Percentiles rank a stretch among this genome's conserved stretches.
These are phyloP conservation scores for Chelmon rostratus DNA, from an alignment of 2,797 vertebrate species.

Conservation along the genomic window DNA sequence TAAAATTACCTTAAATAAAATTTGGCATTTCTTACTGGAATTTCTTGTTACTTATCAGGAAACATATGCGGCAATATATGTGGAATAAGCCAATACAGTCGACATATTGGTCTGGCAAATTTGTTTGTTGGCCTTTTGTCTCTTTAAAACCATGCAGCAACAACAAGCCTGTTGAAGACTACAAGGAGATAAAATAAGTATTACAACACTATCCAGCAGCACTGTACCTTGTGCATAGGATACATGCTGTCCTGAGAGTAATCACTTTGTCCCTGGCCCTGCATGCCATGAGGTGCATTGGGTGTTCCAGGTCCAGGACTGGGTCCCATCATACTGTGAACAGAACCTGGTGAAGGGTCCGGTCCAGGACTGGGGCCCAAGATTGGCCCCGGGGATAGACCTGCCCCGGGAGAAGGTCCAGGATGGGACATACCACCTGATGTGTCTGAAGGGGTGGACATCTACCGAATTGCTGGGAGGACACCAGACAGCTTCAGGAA, in stretches of 20 bases:
- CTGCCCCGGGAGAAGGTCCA: slow-evolving; percentile 95
- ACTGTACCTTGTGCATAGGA: slow-evolving; percentile 93
- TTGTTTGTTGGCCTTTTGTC: neutral
- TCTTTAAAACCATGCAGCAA: neutral
- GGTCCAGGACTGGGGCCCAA: slow-evolving; percentile 97
- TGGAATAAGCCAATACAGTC: neutral
- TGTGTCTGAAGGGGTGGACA: slow-evolving; percentile 95
- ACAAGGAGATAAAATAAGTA: neutral
- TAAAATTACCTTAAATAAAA: neutral
- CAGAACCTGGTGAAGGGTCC: slow-evolving; percentile 95
- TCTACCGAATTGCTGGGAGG: slow-evolving; percentile 78
- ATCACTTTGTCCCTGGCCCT: slow-evolving; percentile 90
- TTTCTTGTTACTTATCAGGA: neutral
- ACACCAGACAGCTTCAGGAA: slow-evolving; percentile 49
- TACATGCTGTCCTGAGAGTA: slow-evolving; percentile 94
- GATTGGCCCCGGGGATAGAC: slow-evolving; percentile 96
- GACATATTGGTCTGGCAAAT: neutral
- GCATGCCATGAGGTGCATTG: slow-evolving; percentile 90
- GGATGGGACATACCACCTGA: slow-evolving; percentile 94
- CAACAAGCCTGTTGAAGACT: neutral
- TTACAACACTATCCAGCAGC: neutral
- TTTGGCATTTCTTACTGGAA: neutral
- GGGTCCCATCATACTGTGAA: slow-evolving; percentile 99
- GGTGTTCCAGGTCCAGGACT: slow-evolving; percentile 93
- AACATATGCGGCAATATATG: neutral